Conservation (phyloP, 2,797 vertebrate species). For the Alca torda region DNA sequence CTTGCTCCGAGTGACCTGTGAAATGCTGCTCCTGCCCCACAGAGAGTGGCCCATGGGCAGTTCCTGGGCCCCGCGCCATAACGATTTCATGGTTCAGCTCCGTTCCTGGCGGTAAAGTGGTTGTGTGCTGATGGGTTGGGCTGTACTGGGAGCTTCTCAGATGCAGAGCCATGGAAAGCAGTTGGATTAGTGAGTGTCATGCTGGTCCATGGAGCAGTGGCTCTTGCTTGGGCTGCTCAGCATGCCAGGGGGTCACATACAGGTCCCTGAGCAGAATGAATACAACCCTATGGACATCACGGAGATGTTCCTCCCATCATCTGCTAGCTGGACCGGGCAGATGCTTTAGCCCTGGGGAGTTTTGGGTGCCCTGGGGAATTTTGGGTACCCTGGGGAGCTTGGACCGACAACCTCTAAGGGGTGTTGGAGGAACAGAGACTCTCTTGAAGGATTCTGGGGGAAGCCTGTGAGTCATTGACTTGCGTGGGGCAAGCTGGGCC, state of each 20-base stretch:
- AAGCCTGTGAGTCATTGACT: not conserved
- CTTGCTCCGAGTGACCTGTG: not conserved
- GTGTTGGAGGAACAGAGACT: not conserved
- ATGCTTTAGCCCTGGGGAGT: not conserved
- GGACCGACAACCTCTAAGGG: not conserved
- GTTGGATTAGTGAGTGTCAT: not conserved
- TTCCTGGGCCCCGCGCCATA: rapidly evolving
- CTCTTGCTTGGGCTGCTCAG: not conserved
- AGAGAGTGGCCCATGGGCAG: rapidly evolving
- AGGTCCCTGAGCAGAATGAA: not conserved
- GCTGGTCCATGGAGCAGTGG: not conserved
- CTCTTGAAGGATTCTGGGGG: not conserved
- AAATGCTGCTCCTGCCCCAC: not conserved
- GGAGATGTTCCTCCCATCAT: not conserved
- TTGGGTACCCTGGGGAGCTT: not conserved
- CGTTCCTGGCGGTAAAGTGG: not conserved
- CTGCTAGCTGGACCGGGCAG: not conserved
- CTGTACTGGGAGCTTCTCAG: not conserved
- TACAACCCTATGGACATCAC: not conserved
- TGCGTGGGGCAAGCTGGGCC: not conserved
- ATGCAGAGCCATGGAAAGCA: not conserved
- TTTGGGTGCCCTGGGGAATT: not conserved
- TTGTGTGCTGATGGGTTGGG: not conserved
- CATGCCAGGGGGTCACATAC: not conserved
- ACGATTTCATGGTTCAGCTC: not conserved